Base-by-base conservation (phyloP, 2,888 invertebrate genomes). In the Erebia epiphron region DNA sequence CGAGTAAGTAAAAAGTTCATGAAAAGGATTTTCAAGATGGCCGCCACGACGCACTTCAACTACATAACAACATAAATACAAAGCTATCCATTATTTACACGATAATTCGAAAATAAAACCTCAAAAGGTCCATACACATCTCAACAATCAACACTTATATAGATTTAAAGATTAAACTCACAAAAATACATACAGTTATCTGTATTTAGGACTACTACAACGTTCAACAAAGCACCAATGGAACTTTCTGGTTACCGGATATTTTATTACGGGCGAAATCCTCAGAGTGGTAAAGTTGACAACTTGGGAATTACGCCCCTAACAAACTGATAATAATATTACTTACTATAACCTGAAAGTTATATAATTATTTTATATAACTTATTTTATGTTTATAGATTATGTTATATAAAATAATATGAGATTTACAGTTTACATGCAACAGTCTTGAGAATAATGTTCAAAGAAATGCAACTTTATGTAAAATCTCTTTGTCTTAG, bases 31-130 rank as follows among this genome's bases (percentile, higher is more conserved):
- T 60, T 35, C 54, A 68, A 75, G 66, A 71, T 72, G 69, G 68
- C 69, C 73, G 72, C 71, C 72, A 69, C 58, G 65, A 57, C 62
- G 65, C 56, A 69, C 66, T 69, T 71, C 68, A 81, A 79, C 77
- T 77, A 76, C 77, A 79, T 77, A 78, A 76, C 76, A 80, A 82
- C 81, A 81, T 82, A 80, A 82, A 84, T 82, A 84, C 79, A 75
- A 82, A 80, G 75, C 80, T 83, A 78, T 77, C 72, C 76, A 77
- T 75, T 88, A 86, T 86, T 82, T 86, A 88, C 85, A 86, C 75
- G 72, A 79, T 85, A 85, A 84, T 84, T 83, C 79, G 80, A 83
- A 79, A 75, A 78, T 64, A 74, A 72, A 74, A 74, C 70, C 68
- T 68, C 72, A 74, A 70, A 71, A 77, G 73, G 74, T 75, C 76